A percentile compares a stretch with the other conserved stretches of the same genome.
phyloP scores from a whole-genome alignment of 2,888 invertebrate species.

The Salpingus planirostris region DNA sequence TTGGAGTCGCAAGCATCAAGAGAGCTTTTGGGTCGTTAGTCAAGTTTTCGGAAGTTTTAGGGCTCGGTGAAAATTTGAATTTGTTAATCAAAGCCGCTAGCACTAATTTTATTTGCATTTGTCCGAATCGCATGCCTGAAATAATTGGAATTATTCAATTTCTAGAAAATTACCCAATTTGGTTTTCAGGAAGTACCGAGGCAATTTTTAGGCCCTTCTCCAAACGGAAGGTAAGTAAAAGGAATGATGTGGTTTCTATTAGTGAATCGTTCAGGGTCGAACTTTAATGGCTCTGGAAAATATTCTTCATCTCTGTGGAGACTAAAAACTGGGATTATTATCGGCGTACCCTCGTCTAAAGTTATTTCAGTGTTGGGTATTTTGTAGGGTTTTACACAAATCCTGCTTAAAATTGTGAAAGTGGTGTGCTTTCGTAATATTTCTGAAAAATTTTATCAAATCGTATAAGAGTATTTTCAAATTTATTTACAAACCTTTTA shows the following conservation, averaged over 20 bases:
- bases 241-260: constrained; percentile 20
- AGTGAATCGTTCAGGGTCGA: constrained; percentile 37
- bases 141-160: no score
- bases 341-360: constrained; percentile 29
- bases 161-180: no score
- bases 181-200: no score
- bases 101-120: no score
- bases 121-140: no score
- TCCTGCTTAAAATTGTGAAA: constrained; percentile 25
- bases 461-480: background rate
- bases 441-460: no score
- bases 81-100: no score
- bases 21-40: no score
- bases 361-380: constrained; percentile 20
- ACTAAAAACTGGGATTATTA: constrained; percentile 32
- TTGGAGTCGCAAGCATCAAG: no score
- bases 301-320: constrained; percentile 35
- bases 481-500: constrained; percentile 17
- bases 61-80: no score
- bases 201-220: constrained; percentile 17
- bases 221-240: constrained; percentile 16
- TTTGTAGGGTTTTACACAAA: constrained; percentile 23
- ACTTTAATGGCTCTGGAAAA: constrained; percentile 37
- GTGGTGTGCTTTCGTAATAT: constrained; percentile 38
- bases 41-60: no score